phyloP scores from a whole-genome alignment of 2,888 invertebrate species.

The Aspidiotus destructor region DNA sequence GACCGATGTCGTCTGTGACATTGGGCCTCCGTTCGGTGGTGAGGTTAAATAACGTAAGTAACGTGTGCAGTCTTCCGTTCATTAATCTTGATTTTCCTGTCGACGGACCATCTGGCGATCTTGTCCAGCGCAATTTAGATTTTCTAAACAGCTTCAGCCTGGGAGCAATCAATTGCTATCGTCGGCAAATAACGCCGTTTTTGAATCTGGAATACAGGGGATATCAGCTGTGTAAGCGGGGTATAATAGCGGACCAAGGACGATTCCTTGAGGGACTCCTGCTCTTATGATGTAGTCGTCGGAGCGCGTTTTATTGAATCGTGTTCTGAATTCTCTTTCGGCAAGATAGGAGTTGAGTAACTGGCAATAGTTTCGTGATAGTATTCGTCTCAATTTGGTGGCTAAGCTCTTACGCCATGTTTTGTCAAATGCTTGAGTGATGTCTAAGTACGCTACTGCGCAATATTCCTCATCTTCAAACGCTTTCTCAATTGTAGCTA shows the following conservation, averaged over 20 bases:
- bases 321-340: not conserved
- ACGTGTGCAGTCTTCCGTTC: not conserved
- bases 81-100: not conserved
- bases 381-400: not conserved
- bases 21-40: not conserved
- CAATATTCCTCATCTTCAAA: not conserved
- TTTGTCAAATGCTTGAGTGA: conserved; percentile 2
- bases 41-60: not conserved
- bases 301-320: not conserved
- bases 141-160: not conserved
- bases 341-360: not conserved
- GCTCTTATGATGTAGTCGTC: not conserved
- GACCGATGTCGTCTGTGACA: not conserved
- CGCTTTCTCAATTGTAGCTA: not conserved
- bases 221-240: not conserved
- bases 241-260: not conserved
- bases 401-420: not conserved
- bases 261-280: not conserved
- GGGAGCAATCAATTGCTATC: not conserved
- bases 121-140: not conserved
- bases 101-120: not conserved
- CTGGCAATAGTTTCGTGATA: not conserved
- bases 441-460: not conserved
- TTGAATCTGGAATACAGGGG: not conserved
- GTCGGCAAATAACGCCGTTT: not conserved